Evolutionary conservation across 2,888 invertebrate genomes (phyloP).

Genomic region (Chloroclysta siterata): DNA sequence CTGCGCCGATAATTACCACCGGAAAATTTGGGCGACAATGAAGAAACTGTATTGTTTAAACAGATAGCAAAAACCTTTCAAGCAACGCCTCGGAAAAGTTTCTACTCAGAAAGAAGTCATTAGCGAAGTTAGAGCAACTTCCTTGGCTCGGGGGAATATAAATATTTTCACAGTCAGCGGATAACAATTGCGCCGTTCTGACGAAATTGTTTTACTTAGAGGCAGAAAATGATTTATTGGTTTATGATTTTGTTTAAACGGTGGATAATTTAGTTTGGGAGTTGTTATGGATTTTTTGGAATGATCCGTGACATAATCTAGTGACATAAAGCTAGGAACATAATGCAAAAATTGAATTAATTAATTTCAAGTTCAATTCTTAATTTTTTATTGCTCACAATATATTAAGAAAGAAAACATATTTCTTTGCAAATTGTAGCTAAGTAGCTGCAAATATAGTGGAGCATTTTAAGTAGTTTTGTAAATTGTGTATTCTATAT

Average conservation of each 20-base stretch:
- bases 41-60: slow-evolving; percentile 67
- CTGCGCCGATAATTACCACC: slow-evolving; percentile 37
- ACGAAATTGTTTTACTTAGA: slow-evolving; percentile 59
- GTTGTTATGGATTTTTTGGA: background rate
- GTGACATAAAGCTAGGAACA: no score
- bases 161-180: slow-evolving; percentile 73
- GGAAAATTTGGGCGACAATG: slow-evolving; percentile 61
- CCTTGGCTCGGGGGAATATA: slow-evolving; percentile 67
- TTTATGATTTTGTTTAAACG: slow-evolving; percentile 15
- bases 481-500: no score
- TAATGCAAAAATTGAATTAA: no score
- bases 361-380: no score
- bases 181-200: slow-evolving; percentile 68
- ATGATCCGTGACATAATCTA: no score
- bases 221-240: slow-evolving; percentile 50
- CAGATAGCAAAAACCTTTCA: slow-evolving; percentile 70
- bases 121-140: slow-evolving; percentile 74
- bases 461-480: no score
- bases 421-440: no score
- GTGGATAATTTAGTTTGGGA: slow-evolving; percentile 5
- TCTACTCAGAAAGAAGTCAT: slow-evolving; percentile 78
- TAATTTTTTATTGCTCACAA: no score
- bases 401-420: no score
- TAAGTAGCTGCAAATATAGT: no score
- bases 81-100: slow-evolving; percentile 68